Evolutionary conservation across 2,888 invertebrate species (phyloP), one percentile per base, ranked within the genome.

Genomic region (Synanthedon vespiformis): DNA sequence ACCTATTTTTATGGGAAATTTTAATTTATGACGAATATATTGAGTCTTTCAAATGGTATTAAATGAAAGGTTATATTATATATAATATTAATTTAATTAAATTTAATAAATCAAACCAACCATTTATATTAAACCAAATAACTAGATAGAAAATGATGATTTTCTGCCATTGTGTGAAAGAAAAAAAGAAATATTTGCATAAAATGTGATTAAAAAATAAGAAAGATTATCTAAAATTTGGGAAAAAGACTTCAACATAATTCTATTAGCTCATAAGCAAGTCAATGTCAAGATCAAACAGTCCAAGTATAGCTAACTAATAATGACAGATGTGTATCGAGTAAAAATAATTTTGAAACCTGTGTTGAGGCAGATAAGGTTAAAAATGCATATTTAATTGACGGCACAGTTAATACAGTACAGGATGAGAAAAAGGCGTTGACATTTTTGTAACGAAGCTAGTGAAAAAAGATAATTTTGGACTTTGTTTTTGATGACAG

Each of bases 241-340:
- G 18, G 18, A 3, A 18, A 18, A 18, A 18, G 18, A 18, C 2
- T 18, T 18, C 18, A 3, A 18, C 18, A 18, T 18, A 18, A 18
- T 18, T 18, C 16, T 16, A 22, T 22, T 22, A 22, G 22, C 22
- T 34, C 34, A 34, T 34, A 34, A 34, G 6, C 34, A 12, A 44
- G 3, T 44, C n/a, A 44, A 44, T 53, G 50, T 55, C 55, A 55
- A 55, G 55, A 54, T 51, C 41, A 48, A 49, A 54, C 18, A 8
- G 52, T 16, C 44, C 22, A 6, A 51, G 52, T 44, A 44, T 13
- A 44, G 14, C 44, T 13, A 44, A 14, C n/a, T 13, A 44, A 14
- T 44, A 44, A n/a, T 44, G 44, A 44, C 44, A 44, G 44, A 44
- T 44, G 44, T 44, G 44, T 44, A 3, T 13, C 3, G 14, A 3